phyloP scores from a whole-genome alignment of 64 coral and sea anemone species.

The Platygyra sinensis region DNA sequence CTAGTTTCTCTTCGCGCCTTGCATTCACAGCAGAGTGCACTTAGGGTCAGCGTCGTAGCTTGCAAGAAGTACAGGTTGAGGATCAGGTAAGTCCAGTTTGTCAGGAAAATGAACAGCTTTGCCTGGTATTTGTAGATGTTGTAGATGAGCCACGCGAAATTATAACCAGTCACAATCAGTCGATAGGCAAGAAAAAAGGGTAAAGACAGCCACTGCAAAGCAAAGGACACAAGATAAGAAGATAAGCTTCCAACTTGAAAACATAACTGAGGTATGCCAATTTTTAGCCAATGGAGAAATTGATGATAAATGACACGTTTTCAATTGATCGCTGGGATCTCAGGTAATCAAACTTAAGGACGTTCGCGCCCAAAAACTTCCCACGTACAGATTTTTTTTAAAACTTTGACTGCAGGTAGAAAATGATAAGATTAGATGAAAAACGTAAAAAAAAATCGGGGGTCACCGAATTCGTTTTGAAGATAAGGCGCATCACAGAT shows the following conservation, averaged over 20 bases:
- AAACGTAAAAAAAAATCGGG: too few relatives aligned
- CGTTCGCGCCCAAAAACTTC: too few relatives aligned
- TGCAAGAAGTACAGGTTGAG: conserved; percentile 50
- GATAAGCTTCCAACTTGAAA: not conserved
- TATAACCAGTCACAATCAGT: conserved; percentile 34
- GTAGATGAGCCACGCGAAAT: conserved; percentile 50
- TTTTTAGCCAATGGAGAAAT: too few relatives aligned
- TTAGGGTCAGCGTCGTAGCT: conserved; percentile 31
- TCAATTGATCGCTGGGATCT: too few relatives aligned
- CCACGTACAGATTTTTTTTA: too few relatives aligned
- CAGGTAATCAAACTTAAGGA: too few relatives aligned
- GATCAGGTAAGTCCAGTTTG: conserved; percentile 66
- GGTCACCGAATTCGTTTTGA: too few relatives aligned
- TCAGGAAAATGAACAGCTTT: conserved; percentile 51
- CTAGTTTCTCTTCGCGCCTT: not conserved
- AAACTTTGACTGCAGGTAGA: too few relatives aligned
- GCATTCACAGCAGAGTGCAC: not conserved
- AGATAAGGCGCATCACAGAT: too few relatives aligned
- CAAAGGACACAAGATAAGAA: not conserved
- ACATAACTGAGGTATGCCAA: too few relatives aligned
- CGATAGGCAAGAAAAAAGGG: conserved; percentile 50
- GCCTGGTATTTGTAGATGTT: conserved; percentile 8
- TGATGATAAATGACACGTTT: too few relatives aligned
- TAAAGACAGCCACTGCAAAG: conserved; percentile 58
- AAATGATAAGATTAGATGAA: too few relatives aligned